Evolutionary conservation across 2,113 vertebrate species (phyloP).

Genomic region (Muntiacus muntjak): DNA sequence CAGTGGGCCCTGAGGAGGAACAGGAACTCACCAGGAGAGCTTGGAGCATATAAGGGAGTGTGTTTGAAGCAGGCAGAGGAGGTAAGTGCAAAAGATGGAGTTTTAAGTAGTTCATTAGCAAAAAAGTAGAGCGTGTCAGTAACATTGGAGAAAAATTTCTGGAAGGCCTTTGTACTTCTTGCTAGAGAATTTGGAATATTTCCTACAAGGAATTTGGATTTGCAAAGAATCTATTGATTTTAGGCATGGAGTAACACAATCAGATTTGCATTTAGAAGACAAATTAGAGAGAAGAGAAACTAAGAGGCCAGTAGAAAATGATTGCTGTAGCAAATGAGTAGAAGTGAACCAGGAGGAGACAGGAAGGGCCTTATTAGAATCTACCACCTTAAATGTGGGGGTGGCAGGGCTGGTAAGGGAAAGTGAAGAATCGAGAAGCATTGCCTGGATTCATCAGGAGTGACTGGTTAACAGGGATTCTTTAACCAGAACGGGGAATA

Average conservation of each 20-base stretch:
- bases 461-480: background rate
- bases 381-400: background rate
- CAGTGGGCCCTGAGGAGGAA: background rate
- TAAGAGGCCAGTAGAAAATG: background rate
- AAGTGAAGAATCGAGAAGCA: background rate
- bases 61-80: background rate
- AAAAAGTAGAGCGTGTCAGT: background rate
- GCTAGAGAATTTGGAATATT: background rate
- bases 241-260: background rate
- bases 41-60: background rate
- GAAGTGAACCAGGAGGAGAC: background rate
- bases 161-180: background rate
- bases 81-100: background rate
- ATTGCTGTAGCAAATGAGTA: background rate
- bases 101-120: background rate
- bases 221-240: background rate
- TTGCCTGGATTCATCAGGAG: background rate
- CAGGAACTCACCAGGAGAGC: background rate
- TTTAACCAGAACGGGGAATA: background rate
- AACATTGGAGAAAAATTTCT: background rate
- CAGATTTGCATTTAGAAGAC: background rate
- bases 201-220: background rate
- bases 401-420: background rate
- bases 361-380: background rate
- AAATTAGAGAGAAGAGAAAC: background rate